phyloP scores from a whole-genome alignment of 2,888 invertebrate species.

The Sinodicranocentrus sp. region DNA sequence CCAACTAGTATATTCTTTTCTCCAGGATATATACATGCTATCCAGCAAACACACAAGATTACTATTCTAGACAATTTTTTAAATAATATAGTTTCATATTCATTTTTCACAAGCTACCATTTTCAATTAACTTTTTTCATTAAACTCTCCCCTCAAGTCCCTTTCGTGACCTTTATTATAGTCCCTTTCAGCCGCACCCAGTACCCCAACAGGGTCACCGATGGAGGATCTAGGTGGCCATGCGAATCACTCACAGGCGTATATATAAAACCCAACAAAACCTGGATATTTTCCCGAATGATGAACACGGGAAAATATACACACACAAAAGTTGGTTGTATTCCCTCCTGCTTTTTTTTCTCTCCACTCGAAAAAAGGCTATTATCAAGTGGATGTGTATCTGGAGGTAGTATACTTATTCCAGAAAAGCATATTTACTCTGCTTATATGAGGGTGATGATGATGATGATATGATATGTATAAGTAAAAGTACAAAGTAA shows the following conservation, averaged over 20 bases:
- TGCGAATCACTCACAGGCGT: conserved; percentile 1
- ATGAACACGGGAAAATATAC: conserved; percentile 18
- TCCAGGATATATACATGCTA: too few relatives aligned
- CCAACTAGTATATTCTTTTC: too few relatives aligned
- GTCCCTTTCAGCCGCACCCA: conserved; percentile 52
- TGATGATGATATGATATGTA: conserved; percentile 20
- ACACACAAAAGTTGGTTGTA: too few relatives aligned
- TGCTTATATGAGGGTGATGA: background rate
- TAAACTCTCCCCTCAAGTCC: too few relatives aligned
- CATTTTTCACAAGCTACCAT: too few relatives aligned
- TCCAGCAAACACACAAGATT: too few relatives aligned
- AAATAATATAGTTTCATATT: too few relatives aligned
- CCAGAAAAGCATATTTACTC: conserved; percentile 16
- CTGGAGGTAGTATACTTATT: background rate
- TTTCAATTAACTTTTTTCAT: too few relatives aligned
- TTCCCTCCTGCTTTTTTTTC: too few relatives aligned
- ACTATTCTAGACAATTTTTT: too few relatives aligned
- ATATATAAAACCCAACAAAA: too few relatives aligned
- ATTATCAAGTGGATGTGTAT: conserved; percentile 20
- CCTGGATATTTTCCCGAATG: conserved; percentile 13
- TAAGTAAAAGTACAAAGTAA: conserved; percentile 43
- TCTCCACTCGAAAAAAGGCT: background rate
- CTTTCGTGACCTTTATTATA: too few relatives aligned
- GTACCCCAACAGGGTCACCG: conserved; percentile 40
- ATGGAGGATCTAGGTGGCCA: conserved; percentile 39